These are phyloP conservation scores for Pheosia tremula DNA, from an alignment of 2,888 invertebrate species.

Conservation along the genomic window DNA sequence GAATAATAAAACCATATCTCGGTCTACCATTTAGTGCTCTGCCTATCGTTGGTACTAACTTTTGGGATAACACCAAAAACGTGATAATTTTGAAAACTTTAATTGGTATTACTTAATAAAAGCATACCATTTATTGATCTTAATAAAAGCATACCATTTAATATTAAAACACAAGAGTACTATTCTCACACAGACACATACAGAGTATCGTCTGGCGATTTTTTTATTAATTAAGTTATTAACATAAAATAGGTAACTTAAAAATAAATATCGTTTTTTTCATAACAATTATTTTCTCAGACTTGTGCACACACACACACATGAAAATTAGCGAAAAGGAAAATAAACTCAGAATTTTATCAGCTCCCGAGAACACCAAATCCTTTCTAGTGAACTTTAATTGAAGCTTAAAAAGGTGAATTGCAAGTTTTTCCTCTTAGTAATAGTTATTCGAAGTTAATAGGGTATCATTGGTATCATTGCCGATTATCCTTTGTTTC, in stretches of 20 bases:
- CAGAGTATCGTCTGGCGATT: no score
- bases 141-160: no score
- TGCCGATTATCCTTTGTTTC: not conserved
- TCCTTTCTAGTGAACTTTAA: not conserved
- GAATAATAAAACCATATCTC: conserved; percentile 52
- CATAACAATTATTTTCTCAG: not conserved
- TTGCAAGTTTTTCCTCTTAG: not conserved
- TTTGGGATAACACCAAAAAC: not conserved
- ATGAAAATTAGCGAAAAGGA: not conserved
- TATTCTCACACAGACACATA: no score
- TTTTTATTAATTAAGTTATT: no score
- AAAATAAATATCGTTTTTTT: not conserved
- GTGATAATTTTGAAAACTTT: not conserved
- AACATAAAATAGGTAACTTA: no score
- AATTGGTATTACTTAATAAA: not conserved
- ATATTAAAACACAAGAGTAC: no score
- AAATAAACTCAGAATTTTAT: not conserved
- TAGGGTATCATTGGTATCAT: not conserved
- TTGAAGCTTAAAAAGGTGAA: not conserved
- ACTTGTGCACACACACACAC: no score
- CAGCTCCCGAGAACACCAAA: not conserved
- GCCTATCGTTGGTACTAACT: not conserved
- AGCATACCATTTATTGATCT: no score
- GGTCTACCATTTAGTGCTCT: conserved; percentile 23
- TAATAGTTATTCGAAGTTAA: no score